Evolutionary conservation across 2,113 vertebrate species (phyloP).

Genomic region (Apeltes quadracus): DNA sequence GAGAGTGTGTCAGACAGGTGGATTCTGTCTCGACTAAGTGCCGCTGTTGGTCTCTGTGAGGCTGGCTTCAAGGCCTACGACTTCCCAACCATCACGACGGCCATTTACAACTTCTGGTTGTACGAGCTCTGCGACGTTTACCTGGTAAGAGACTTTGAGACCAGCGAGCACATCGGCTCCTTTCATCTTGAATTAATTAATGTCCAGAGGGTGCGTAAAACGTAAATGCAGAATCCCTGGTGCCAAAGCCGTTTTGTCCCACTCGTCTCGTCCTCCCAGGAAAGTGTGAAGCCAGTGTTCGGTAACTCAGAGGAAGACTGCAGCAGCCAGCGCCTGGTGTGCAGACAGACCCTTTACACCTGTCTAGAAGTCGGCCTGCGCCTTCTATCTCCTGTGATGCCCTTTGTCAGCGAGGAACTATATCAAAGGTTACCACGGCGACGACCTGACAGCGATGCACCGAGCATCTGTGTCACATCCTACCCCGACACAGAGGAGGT

Average conservation of each 20-base stretch:
- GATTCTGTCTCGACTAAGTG: conserved; percentile 86
- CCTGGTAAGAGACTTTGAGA: conserved; percentile 76
- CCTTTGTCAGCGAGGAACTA: conserved; percentile 89
- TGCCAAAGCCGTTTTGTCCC: neutral
- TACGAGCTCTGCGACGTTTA: conserved; percentile 93
- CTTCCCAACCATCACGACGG: conserved; percentile 85
- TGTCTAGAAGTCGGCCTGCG: conserved; percentile 88
- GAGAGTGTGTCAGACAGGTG: conserved; percentile 87
- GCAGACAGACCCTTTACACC: conserved; percentile 88
- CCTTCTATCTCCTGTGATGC: conserved; percentile 90
- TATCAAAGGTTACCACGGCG: conserved; percentile 88
- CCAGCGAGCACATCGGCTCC: neutral
- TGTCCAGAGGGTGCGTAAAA: neutral
- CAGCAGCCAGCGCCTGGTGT: conserved; percentile 66
- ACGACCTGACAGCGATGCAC: conserved; percentile 69
- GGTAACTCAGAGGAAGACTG: conserved; percentile 69
- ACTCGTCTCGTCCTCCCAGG: conserved; percentile 69
- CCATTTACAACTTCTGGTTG: conserved; percentile 93
- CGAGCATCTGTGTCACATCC: conserved; percentile 83
- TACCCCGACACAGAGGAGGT: conserved; percentile 87
- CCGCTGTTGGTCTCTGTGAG: conserved; percentile 83
- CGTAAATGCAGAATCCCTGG: neutral
- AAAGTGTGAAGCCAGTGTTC: conserved; percentile 89
- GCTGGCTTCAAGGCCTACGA: conserved; percentile 85
- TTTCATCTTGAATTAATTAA: neutral